Conservation (phyloP, 2,888 invertebrate species). For the Drosophila acutilabella region DNA sequence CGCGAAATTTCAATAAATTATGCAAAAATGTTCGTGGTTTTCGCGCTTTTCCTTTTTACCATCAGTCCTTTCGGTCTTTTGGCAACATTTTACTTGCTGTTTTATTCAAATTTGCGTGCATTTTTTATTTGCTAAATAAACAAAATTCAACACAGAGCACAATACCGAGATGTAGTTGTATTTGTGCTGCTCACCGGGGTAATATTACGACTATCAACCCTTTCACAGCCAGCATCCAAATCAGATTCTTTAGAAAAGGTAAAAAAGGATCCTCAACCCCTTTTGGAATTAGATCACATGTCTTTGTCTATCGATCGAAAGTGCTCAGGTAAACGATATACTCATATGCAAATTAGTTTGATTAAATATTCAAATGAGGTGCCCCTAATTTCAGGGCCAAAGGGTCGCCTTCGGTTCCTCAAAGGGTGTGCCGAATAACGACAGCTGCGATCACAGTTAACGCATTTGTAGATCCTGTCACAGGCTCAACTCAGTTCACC, state of each 20-base stretch:
- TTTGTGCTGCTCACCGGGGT: constrained; percentile 8
- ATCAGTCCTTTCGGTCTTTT: constrained; percentile 30
- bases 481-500: constrained; percentile 60
- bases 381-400: constrained; percentile 24
- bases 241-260: neutral
- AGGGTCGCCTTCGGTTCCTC: constrained; percentile 34
- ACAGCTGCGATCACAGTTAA: constrained; percentile 67
- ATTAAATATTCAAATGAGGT: constrained; percentile 76
- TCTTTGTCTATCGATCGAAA: constrained; percentile 69
- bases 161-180: constrained; percentile 36
- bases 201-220: constrained; percentile 48
- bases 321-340: constrained; percentile 70
- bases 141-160: constrained; percentile 55
- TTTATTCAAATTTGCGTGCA: constrained; percentile 79
- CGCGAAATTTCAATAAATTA: constrained; percentile 80
- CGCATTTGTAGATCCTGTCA: constrained; percentile 49
- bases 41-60: constrained; percentile 64
- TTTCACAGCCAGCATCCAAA: constrained; percentile 26
- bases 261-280: constrained; percentile 16
- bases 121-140: constrained; percentile 76
- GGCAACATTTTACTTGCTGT: constrained; percentile 65
- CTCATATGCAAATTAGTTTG: constrained; percentile 75
- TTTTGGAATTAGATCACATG: constrained; percentile 47
- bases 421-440: constrained; percentile 41
- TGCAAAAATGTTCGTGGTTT: constrained; percentile 79